Percentiles rank a stretch among this genome's conserved stretches.
These are phyloP conservation scores for Anabas testudineus DNA, from an alignment of 2,797 vertebrate genomes.

Conservation along the genomic window DNA sequence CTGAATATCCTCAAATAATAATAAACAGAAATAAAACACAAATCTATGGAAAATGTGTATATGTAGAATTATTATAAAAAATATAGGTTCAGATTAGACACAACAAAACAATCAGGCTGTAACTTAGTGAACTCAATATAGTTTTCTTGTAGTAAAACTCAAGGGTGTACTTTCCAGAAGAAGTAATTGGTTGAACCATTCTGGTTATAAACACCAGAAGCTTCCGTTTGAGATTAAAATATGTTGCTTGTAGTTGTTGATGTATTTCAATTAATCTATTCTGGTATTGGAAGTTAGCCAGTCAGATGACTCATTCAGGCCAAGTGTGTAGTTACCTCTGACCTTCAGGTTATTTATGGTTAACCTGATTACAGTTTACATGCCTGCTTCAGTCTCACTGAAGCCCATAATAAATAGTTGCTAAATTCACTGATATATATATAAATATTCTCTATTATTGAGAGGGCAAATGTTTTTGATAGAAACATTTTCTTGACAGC, in stretches of 20 bases:
- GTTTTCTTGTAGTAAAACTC: not conserved
- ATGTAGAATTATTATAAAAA: not conserved
- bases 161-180: not conserved
- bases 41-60: not conserved
- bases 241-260: no score
- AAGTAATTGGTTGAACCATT: no score
- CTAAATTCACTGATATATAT: slow-evolving; percentile 21
- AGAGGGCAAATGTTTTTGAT: slow-evolving; percentile 11
- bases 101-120: not conserved
- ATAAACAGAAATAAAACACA: not conserved
- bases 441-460: not conserved
- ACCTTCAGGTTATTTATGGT: slow-evolving; percentile 56
- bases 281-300: slow-evolving; percentile 15
- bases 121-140: not conserved
- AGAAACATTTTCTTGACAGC: not conserved
- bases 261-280: slow-evolving; percentile 10
- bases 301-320: slow-evolving; percentile 59
- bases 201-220: not conserved
- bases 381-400: slow-evolving; percentile 10
- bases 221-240: no score
- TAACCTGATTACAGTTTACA: slow-evolving; percentile 51
- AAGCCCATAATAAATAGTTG: slow-evolving; percentile 22
- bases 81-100: not conserved
- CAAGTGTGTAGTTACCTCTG: slow-evolving; percentile 53
- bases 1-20: not conserved